A percentile compares a stretch with the other conserved stretches of the same genome.
phyloP scores from a whole-genome alignment of 2,888 invertebrate species.

The Aphodius sticticus region DNA sequence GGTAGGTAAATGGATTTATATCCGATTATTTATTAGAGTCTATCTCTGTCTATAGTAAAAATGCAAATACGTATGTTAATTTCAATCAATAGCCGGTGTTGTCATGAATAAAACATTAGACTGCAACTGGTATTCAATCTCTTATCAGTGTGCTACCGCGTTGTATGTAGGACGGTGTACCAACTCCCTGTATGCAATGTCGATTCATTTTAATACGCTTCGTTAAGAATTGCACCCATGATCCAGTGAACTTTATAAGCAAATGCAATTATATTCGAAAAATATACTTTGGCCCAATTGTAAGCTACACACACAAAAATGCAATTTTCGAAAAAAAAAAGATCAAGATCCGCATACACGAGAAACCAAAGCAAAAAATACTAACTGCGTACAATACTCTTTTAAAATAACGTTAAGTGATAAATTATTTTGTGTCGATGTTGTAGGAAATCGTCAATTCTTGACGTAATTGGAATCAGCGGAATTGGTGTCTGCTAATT shows the following conservation, averaged over 20 bases:
- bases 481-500: too few species aligned
- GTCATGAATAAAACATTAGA: neutral
- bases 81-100: neutral
- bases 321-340: too few species aligned
- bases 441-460: too few species aligned
- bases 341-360: too few species aligned
- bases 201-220: neutral
- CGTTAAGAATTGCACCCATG: neutral
- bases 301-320: too few species aligned
- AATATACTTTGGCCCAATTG: too few species aligned
- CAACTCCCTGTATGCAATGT: neutral
- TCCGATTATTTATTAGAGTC: neutral
- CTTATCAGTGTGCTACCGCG: neutral
- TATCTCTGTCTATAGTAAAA: neutral
- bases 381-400: too few species aligned
- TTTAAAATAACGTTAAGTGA: too few species aligned
- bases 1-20: too few species aligned
- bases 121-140: conserved; percentile 4
- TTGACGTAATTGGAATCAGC: too few species aligned
- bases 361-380: too few species aligned
- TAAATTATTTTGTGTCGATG: too few species aligned
- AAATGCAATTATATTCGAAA: neutral
- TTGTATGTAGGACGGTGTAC: neutral
- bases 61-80: neutral
- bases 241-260: neutral